Base-by-base conservation (phyloP, 1,140 invertebrate species). In the Maniola jurtina region DNA sequence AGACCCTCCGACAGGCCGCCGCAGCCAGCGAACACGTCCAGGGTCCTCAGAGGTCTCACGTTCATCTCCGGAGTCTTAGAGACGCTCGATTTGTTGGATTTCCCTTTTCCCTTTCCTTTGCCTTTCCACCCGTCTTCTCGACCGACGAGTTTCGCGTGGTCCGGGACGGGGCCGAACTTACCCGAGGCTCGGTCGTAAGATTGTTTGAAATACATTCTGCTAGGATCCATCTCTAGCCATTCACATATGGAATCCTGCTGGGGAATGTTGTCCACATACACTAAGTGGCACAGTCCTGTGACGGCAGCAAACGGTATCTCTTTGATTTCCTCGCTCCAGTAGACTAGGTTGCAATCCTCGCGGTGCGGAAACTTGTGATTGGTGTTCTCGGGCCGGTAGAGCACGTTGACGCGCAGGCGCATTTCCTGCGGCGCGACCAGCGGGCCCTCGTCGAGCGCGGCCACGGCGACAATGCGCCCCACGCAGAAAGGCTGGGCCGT, bases 21-120 rank as follows among this genome's bases (percentile, higher is more conserved):
- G 88, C 96, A 97, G 0, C 97, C 97, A 72, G 96, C 95, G 91
- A 98, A 98, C n/a, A 98, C 94, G 86, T 98, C 96, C 58, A 98
- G 86, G 45, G 93, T 94, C 75, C 89, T 88, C 25, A 97, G 82
- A 52, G 93, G 93, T 61, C 83, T 84, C 0, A 85, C 66, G 36
- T 93, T 79, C 40, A 75, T 42, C 38, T 80, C 76, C 72, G 80
- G 83, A 76, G 90, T 15, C 62, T 74, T 71, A 33, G 15, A 13
- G 6, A 73, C 72, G 38, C 66, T 81, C 8, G 84, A 66, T 64
- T 91, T 92, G 55, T 92, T 93, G 0, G 91, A 91, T 82, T 95
- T 95, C 0, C 93, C 93, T 88, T 96, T 96, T 0, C 93, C 94
- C 89, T 95, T 95, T 2, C 94, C 92, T 77, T 94, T 95, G 66